Base-by-base conservation (phyloP, 2,113 vertebrate species). In the Apaloderma vittatum region DNA sequence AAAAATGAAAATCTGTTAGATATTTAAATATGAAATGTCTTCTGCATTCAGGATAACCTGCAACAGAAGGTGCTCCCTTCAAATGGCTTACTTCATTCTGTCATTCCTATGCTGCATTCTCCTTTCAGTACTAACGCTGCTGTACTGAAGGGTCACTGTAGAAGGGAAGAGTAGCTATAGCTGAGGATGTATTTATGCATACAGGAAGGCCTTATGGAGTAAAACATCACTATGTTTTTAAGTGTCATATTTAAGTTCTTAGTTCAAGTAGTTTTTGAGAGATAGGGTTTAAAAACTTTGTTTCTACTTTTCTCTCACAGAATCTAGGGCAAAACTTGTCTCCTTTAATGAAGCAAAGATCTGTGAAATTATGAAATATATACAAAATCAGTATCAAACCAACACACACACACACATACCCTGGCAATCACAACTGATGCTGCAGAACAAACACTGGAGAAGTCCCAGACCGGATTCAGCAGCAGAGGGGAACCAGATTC, bases 1-100 rank as follows among this genome's bases (percentile, higher is more conserved):
- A 93, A 54, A 96, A 96, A 85, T 87, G 3, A 96, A 96, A 95
- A 94, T 74, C 15, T 87, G 75, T 86, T 90, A 91, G 78, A 68
- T 66, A 90, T 73, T 86, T 83, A 81, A 90, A 43, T 70, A 52
- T 30, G 26, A 95, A 95, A 85, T 7, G 40, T 32, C 29, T 82
- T 90, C 30, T 90, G 22, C 4, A 37, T 76, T 75, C 48, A 75
- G 23, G 36, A 86, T 79, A 96, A 94, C 32, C 11, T 86, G 34
- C 43, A 83, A 79, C 6, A 66, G 54, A 66, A 76, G 57, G 43
- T 1, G 7, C 73, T 93, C 55, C 23, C 48, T 81, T 90, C 73
- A 67, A 72, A 85, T 52, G 11, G 14, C 15, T 78, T 85, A 45
- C 32, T 73, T 68, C 43, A 37, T 93, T 93, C 58, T 74, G 48